These are phyloP conservation scores for Ia io DNA, from an alignment of 2,113 vertebrate species.

Conservation along the genomic window DNA sequence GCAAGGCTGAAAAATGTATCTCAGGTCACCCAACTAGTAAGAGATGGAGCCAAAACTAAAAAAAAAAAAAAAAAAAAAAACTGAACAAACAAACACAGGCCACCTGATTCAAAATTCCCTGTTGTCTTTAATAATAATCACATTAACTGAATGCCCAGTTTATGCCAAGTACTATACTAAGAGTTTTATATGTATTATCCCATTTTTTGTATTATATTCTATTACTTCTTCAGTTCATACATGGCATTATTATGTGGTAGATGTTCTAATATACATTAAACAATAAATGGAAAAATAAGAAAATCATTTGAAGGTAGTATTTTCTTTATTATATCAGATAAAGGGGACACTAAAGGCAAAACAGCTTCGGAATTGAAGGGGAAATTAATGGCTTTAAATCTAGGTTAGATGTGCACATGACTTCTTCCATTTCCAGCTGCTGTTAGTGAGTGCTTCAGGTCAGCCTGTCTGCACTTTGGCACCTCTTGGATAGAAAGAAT, in stretches of 20 bases:
- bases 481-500: conserved; percentile 16
- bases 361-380: not conserved
- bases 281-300: not conserved
- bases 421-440: conserved; percentile 55
- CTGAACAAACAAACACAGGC: not conserved
- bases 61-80: too few relatives aligned
- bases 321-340: not conserved
- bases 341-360: not conserved
- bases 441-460: conserved; percentile 43
- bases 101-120: not conserved
- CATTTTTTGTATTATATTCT: not conserved
- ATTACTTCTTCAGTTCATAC: not conserved
- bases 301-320: not conserved
- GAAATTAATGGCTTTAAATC: conserved; percentile 59
- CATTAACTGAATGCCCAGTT: not conserved
- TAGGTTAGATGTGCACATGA: not conserved
- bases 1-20: not conserved
- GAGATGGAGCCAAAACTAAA: too few relatives aligned
- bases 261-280: not conserved
- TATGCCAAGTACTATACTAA: not conserved
- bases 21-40: not conserved
- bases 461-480: conserved; percentile 55
- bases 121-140: not conserved
- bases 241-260: not conserved
- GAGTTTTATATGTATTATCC: not conserved